Percentiles rank a stretch among this genome's conserved stretches.
These are phyloP conservation scores for Strigamia maritima DNA, from an alignment of 2,888 invertebrate genomes.

Conservation along the genomic window DNA sequence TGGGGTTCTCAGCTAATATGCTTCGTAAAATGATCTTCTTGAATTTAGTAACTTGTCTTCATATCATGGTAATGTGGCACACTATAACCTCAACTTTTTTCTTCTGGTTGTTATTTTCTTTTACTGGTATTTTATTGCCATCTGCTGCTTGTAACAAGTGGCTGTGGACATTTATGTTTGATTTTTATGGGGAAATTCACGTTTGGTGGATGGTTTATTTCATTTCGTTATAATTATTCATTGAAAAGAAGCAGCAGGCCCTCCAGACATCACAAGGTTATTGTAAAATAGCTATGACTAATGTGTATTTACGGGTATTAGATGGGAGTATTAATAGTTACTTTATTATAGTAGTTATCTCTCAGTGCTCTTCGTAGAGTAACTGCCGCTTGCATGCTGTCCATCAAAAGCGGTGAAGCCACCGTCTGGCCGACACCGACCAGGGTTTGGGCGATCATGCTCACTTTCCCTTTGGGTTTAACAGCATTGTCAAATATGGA, in stretches of 20 bases:
- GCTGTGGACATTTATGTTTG: too few relatives aligned
- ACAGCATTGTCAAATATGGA: constrained; percentile 37
- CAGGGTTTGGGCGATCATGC: constrained; percentile 34
- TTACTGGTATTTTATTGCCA: too few relatives aligned
- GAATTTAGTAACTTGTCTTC: too few relatives aligned
- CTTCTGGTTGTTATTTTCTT: too few relatives aligned
- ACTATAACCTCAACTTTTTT: too few relatives aligned
- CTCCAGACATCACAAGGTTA: too few relatives aligned
- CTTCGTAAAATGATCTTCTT: too few relatives aligned
- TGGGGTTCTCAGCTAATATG: too few relatives aligned
- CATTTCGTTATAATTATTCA: not conserved
- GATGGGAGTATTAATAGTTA: constrained; percentile 35
- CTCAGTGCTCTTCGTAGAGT: constrained; percentile 45
- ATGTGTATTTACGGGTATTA: not conserved
- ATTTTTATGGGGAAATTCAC: too few relatives aligned
- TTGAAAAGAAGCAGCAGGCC: not conserved
- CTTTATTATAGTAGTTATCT: constrained; percentile 47
- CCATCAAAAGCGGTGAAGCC: constrained; percentile 38
- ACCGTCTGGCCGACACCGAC: constrained; percentile 39
- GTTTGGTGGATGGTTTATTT: too few relatives aligned
- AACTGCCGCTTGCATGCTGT: constrained; percentile 38
- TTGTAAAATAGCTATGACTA: not conserved
- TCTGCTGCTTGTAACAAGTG: too few relatives aligned
- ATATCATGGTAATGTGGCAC: too few relatives aligned
- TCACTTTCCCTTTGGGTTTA: constrained; percentile 40